Evolutionary conservation across 1,140 invertebrate genomes (phyloP), one percentile per base, ranked within the genome.

Genomic region (Drosophila nigromelanica): DNA sequence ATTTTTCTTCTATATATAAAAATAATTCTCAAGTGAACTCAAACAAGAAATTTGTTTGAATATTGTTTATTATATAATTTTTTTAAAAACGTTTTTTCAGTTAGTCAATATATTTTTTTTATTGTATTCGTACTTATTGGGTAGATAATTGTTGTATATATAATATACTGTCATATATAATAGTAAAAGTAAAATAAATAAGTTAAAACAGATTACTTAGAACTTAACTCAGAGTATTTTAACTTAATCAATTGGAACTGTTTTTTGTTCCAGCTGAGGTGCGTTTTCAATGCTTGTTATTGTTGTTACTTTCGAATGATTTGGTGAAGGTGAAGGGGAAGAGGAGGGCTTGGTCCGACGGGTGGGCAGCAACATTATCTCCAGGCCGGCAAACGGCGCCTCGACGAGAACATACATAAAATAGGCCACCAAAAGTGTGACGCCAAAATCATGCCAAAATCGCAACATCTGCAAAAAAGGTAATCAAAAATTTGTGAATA

Each of bases 401-500:
- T 90, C 85, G 6, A 90, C 56, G 14, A 79, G 45, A 11, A 90
- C 59, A 47, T 75, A 80, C 0, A 64, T 64, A 7, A 56, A 11
- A 39, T 69, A 64, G n/a, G 86, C 67, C 4, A 85, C 45, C 12
- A 85, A 33, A 24, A 89, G 1, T 0, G 78, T 77, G n/a, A 89
- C 72, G 15, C 80, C 83, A 52, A 89, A 89, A 47, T 80, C 75
- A 3, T 42, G 21, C 85, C 83, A 89, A 24, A 89, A 89, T 4
- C 66, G 72, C 4, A 89, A 63, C 66, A 78, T 78, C 85, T 89
- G 11, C 21, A 18, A 21, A 24, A 4, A 24, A 24, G 21, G 21
- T 24, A 24, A 24, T 2, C 3, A 4, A 1, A 24, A 24, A 24
- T 24, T 24, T 4, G 3, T 1, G 3, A 2, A 24, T 24, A 24